A percentile compares a stretch with the other conserved stretches of the same genome.
These are phyloP conservation scores for Napeogenes inachia DNA, from an alignment of 2,888 invertebrate species.

Conservation along the genomic window DNA sequence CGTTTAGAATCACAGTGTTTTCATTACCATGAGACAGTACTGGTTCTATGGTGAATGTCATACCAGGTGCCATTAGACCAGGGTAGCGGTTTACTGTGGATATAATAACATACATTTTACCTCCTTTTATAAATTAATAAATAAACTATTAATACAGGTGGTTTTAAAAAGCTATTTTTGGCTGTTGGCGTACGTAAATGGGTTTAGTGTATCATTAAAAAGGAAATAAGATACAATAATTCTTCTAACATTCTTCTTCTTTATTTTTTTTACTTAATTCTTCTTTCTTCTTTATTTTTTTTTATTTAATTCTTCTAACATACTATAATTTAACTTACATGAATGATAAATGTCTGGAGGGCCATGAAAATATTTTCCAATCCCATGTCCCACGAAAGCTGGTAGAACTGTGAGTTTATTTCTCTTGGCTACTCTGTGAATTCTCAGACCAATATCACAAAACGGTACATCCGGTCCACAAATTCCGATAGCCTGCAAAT, in stretches of 20 bases:
- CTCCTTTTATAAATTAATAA: not conserved
- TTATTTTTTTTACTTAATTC: no score
- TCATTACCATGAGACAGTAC: constrained; percentile 85
- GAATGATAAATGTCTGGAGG: constrained; percentile 93
- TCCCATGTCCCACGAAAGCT: constrained; percentile 93
- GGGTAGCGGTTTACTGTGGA: constrained; percentile 79
- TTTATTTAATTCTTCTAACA: no score
- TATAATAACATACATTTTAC: not conserved
- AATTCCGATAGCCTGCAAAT: constrained; percentile 70
- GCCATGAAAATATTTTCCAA: constrained; percentile 94
- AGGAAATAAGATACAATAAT: not conserved
- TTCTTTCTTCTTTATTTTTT: no score
- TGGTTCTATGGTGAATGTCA: constrained; percentile 97
- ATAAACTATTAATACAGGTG: no score
- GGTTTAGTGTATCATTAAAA: not conserved
- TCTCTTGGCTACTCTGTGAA: constrained; percentile 80
- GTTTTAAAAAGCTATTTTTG: no score
- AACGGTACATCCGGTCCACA: constrained; percentile 80
- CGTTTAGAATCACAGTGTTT: constrained; percentile 83
- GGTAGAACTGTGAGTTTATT: constrained; percentile 84
- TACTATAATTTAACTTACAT: constrained; percentile 70
- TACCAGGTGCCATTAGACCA: constrained; percentile 88
- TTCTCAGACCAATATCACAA: constrained; percentile 79
- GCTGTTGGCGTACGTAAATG: no score
- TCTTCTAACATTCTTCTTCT: no score